Evolutionary conservation across 2,113 vertebrate species (phyloP), one percentile per base, ranked within the genome.

Genomic region (Azemiops feae): DNA sequence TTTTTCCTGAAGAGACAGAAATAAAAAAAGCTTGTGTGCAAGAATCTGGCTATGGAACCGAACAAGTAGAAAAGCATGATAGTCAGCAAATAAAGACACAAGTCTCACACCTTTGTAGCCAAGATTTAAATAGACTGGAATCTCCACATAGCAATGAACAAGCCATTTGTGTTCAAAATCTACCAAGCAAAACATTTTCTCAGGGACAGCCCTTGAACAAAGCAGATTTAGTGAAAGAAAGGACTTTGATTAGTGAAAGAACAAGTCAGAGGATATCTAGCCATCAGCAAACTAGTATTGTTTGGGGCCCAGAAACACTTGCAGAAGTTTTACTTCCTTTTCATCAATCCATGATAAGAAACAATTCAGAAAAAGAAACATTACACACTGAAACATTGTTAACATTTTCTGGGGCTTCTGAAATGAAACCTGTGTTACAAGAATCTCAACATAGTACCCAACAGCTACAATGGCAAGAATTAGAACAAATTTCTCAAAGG

Each of bases 291-390:
- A 87, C 92, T 39, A 64, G 47, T 54, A 85, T 60, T 11, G 47
- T 69, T 53, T 64, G 20, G 81, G 92, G 55, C 47, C 81, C 81
- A 86, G 55, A 53, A 64, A 14, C 92, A 30, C 74, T 90, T 64
- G 18, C 55, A 90, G 92, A 93, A 93, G 43, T 93, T 90, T 57
- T 90, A 22, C 89, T 34, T 52, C 92, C 55, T 58, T 93, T 60
- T 90, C 30, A 64, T 53, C 69, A 87, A 90, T 8, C 55, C 52
- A 57, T 8, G 5, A 22, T 22, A 53, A 43, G 4, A 22, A 90
- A 47, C 3, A 5, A n/a, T n/a, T 23, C 53, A 69, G 69, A 7
- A 57, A 34, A 57, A 18, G 64, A 89, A 43, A 89, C 4, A 18
- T 30, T 30, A 30, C 20, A 54, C 5, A 39, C 14, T 27, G 92